These are phyloP conservation scores for Drosophila barbarae DNA, from an alignment of 2,888 invertebrate species.

Conservation along the genomic window DNA sequence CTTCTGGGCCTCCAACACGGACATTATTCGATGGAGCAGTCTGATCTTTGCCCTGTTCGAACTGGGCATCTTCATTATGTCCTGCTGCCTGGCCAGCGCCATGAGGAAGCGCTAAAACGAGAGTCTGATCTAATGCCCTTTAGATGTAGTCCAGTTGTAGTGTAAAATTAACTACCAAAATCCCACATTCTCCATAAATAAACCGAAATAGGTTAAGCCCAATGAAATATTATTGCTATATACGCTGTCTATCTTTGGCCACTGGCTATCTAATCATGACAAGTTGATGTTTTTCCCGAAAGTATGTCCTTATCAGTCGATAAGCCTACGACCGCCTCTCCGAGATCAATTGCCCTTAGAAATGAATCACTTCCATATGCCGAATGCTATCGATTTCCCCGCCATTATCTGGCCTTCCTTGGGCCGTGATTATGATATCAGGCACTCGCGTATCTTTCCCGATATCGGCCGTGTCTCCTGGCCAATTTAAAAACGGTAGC, in stretches of 20 bases:
- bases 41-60: constrained; percentile 86
- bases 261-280: constrained; percentile 24
- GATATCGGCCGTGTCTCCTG: constrained; percentile 43
- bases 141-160: constrained; percentile 20
- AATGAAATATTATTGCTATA: constrained; percentile 37
- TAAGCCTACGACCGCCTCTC: constrained; percentile 11
- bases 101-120: constrained; percentile 83
- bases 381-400: constrained; percentile 25
- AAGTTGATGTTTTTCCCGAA: constrained; percentile 30
- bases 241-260: constrained; percentile 29
- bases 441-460: constrained; percentile 43
- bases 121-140: constrained; percentile 1
- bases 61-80: constrained; percentile 88
- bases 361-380: constrained; percentile 35
- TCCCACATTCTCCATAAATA: constrained; percentile 48
- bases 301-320: constrained; percentile 21
- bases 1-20: constrained; percentile 72
- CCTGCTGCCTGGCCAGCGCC: constrained; percentile 91
- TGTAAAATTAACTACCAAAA: constrained; percentile 56
- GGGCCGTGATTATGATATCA: constrained; percentile 40
- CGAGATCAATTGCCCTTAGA: constrained; percentile 34
- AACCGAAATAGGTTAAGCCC: constrained; percentile 39
- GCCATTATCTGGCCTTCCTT: constrained; percentile 33
- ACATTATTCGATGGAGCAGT: constrained; percentile 83
- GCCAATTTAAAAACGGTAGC: constrained; percentile 53